These are phyloP conservation scores for Myotis davidii DNA, from an alignment of 2,113 vertebrate genomes.

Conservation along the genomic window DNA sequence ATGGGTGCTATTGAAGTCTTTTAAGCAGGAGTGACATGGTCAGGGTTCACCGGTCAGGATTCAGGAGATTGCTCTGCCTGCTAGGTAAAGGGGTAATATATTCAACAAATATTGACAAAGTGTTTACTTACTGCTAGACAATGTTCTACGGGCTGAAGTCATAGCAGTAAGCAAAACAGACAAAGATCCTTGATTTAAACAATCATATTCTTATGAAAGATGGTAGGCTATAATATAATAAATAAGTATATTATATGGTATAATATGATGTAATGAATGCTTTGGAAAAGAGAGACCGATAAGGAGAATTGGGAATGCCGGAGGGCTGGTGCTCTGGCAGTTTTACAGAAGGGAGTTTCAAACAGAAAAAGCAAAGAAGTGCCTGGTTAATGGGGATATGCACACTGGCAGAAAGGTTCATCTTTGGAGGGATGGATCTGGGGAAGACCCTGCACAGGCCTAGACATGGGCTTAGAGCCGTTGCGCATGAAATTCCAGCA, in stretches of 20 bases:
- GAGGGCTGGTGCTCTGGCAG: not conserved
- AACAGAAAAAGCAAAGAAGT: not conserved
- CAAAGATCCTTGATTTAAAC: not conserved
- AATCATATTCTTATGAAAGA: not conserved
- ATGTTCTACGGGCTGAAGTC: not conserved
- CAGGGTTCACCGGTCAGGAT: not conserved
- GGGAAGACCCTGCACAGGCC: not conserved
- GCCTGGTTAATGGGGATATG: not conserved
- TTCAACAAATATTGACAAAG: not conserved
- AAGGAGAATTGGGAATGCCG: not conserved
- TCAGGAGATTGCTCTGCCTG: not conserved
- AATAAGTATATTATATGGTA: not conserved
- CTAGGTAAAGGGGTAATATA: not conserved
- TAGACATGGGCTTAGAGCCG: not conserved
- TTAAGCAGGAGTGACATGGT: not conserved
- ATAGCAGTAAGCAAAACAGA: not conserved
- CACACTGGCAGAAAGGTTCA: not conserved
- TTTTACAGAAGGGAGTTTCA: not conserved
- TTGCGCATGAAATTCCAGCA: not conserved
- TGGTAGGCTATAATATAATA: not conserved
- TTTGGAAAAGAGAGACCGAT: not conserved
- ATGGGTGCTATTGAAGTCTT: not conserved
- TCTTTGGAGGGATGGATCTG: not conserved
- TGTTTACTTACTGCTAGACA: not conserved
- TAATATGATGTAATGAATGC: not conserved